These are phyloP conservation scores for Nibea coibor DNA, from an alignment of 2,113 vertebrate species.

Conservation along the genomic window DNA sequence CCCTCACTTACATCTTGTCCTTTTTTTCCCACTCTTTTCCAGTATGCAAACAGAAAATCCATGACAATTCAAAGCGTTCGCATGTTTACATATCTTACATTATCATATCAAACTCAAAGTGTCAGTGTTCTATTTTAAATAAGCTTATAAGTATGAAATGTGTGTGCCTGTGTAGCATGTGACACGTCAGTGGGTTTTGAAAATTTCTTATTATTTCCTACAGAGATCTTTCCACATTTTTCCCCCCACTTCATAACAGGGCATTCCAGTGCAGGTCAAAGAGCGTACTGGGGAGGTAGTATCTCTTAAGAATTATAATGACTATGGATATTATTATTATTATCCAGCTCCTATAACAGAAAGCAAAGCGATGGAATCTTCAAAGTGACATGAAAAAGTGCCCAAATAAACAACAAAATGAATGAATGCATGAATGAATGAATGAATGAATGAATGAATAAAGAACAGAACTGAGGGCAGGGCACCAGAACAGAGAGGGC, in stretches of 20 bases:
- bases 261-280: conserved; percentile 76
- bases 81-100: conserved; percentile 62
- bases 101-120: conserved; percentile 67
- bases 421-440: conserved; percentile 62
- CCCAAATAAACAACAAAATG: conserved; percentile 34
- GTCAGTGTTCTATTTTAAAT: conserved; percentile 81
- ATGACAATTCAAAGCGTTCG: conserved; percentile 42
- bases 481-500: conserved; percentile 78
- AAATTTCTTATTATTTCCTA: conserved; percentile 56
- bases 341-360: conserved; percentile 76
- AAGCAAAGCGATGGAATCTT: conserved; percentile 67
- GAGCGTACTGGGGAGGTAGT: conserved; percentile 51
- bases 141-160: conserved; percentile 62
- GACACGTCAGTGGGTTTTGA: conserved; percentile 45
- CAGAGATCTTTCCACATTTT: conserved; percentile 35
- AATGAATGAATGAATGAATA: conserved; percentile 51
- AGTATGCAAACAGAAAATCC: conserved; percentile 51
- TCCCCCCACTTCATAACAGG: conserved; percentile 35
- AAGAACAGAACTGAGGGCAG: conserved; percentile 55
- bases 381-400: conserved; percentile 63
- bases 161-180: conserved; percentile 57
- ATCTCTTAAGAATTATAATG: conserved; percentile 51
- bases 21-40: conserved; percentile 45
- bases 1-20: conserved; percentile 29
- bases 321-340: conserved; percentile 47